Base-by-base conservation (phyloP, 2,113 vertebrate genomes). In the Chionomys nivalis region DNA sequence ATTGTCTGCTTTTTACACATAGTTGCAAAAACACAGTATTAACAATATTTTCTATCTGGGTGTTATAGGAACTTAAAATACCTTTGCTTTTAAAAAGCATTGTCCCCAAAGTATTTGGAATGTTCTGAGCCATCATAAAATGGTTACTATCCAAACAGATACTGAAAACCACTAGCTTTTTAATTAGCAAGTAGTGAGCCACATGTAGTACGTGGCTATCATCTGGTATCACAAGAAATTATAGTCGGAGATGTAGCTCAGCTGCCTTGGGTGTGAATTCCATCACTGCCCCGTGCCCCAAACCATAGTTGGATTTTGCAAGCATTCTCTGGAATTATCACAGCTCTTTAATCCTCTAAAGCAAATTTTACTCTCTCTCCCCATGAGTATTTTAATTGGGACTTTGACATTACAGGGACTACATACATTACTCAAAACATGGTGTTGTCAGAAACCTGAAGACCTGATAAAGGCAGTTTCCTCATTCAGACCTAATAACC, bases 351-450 rank as follows among this genome's bases (percentile, higher is more conserved):
- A 78, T 16, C 72, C 81, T 87, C 66, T 10, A 66, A 26, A 85
- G 70, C 23, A 68, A 58, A 31, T 28, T 42, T 65, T 42, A 31
- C 26, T 33, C 12, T 9, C 63, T 36, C 92, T 63, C 55, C 26
- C 52, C 66, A 44, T 89, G 42, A 70, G 17, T 39, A 73, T 77
- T 77, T 47, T 77, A 26, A 63, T 70, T 39, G 68, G 47, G 36
- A 49, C 5, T 52, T 79, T 42, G 12, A 76, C 7, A 44, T 92
- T 73, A 86, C 90, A 95, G 93, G n/a, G 14, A 97, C 52, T n/a
- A 89, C 26, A 78, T 90, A 94, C 78, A 58, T 95, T 92, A 91
- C 85, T 83, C 93, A 88, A 55, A n/a, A 73, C 23, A 31, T 1
- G 36, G 77, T 77, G 65, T 90, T 81, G 82, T 63, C 72, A 94